These are phyloP conservation scores for Micropoecilia bifurca DNA, from an alignment of 2,797 vertebrate genomes.

Conservation along the genomic window DNA sequence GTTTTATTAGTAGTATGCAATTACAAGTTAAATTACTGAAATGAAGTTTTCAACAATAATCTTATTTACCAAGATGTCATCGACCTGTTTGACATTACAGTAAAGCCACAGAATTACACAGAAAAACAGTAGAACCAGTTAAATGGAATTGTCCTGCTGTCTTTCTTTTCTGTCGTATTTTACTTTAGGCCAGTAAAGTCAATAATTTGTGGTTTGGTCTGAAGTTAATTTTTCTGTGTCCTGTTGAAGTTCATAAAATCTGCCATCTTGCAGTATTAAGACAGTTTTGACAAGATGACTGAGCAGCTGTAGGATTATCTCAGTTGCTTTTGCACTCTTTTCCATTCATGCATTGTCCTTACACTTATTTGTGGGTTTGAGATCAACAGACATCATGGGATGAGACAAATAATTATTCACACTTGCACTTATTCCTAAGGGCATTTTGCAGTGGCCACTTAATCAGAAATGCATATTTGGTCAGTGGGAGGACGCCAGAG, in stretches of 20 bases:
- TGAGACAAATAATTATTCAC: not conserved
- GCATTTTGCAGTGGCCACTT: not conserved
- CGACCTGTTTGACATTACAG: not conserved
- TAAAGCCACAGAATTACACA: not conserved
- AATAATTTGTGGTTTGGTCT: not conserved
- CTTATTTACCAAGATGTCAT: not conserved
- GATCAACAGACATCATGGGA: not conserved
- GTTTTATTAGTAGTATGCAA: not conserved
- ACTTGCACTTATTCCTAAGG: not conserved
- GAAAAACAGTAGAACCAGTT: not conserved
- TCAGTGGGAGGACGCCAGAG: not conserved
- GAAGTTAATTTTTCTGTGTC: not conserved
- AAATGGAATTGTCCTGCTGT: not conserved
- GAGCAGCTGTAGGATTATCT: not conserved
- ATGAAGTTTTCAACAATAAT: not conserved
- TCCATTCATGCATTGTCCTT: not conserved
- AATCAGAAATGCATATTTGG: not conserved
- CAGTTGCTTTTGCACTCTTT: not conserved
- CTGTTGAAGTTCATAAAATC: not conserved
- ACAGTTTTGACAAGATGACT: not conserved
- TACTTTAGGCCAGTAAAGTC: not conserved
- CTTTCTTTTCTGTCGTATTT: not conserved
- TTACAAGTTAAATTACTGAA: not conserved
- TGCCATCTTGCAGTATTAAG: not conserved
- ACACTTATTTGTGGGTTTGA: not conserved